Evolutionary conservation across 1,140 invertebrate genomes (phyloP).

Genomic region (Pogonognathellus flavescens): DNA sequence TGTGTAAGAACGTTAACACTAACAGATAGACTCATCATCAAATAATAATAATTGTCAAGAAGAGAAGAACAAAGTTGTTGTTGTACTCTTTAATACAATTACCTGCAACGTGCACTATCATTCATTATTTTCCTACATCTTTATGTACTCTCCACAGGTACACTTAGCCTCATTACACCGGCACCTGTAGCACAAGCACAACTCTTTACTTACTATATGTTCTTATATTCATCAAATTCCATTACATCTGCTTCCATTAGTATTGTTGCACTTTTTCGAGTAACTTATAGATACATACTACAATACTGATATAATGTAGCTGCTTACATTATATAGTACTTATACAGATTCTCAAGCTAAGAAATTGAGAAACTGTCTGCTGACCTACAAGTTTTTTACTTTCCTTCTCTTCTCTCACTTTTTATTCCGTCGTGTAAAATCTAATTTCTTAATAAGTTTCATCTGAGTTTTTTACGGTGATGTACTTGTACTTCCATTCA

Average conservation of each 20-base stretch:
- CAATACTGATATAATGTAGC: background rate
- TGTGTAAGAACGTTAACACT: background rate
- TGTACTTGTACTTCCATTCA: background rate
- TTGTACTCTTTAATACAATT: background rate
- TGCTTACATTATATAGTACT: background rate
- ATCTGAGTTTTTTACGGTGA: background rate
- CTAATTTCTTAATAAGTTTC: conserved; percentile 35
- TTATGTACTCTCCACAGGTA: background rate
- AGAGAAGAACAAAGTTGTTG: conserved; percentile 14
- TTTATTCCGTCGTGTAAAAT: background rate
- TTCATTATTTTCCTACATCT: background rate
- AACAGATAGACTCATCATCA: conserved; percentile 5
- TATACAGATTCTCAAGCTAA: background rate
- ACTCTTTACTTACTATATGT: background rate
- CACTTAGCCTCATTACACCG: conserved; percentile 10
- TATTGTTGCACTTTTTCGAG: no score
- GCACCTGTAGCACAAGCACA: background rate
- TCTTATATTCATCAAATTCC: background rate
- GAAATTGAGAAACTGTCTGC: conserved; percentile 26
- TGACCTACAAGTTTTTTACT: conserved; percentile 48
- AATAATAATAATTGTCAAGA: background rate
- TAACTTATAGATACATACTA: background rate
- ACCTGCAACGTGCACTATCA: conserved; percentile 21
- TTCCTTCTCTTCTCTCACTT: conserved; percentile 35
- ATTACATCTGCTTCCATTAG: background rate